Percentiles rank a stretch among this genome's conserved stretches.
Conservation (phyloP, 2,888 invertebrate genomes). For the Liodrosophila aerea region DNA sequence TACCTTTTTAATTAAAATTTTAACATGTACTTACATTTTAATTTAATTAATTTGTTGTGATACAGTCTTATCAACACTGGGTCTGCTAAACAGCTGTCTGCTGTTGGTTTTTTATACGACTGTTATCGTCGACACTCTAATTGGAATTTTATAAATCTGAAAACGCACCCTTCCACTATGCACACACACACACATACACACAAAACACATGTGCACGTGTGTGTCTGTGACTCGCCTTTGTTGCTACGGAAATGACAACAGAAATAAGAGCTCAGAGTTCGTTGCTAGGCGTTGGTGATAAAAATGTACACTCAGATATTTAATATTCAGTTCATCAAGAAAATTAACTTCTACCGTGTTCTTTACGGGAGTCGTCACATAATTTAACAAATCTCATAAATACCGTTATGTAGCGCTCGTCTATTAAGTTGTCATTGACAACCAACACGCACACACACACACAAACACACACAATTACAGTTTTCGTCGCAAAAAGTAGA, state of each 20-base stretch:
- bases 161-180: slow-evolving; percentile 2
- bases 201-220: background rate
- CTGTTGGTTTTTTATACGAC: too few relatives aligned
- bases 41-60: slow-evolving; percentile 2
- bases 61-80: background rate
- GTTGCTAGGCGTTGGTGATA: slow-evolving; percentile 43
- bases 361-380: slow-evolving; percentile 30
- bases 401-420: slow-evolving; percentile 40
- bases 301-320: slow-evolving; percentile 15
- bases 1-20: slow-evolving; percentile 25
- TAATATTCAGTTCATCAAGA: slow-evolving; percentile 5
- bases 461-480: slow-evolving; percentile 13
- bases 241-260: slow-evolving; percentile 38
- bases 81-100: too few relatives aligned
- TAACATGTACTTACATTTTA: slow-evolving; percentile 61
- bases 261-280: slow-evolving; percentile 26
- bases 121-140: slow-evolving; percentile 14
- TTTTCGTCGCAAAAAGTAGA: slow-evolving; percentile 48
- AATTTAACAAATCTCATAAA: slow-evolving; percentile 41
- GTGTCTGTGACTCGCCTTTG: slow-evolving; percentile 21
- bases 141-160: slow-evolving; percentile 26
- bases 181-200: background rate
- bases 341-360: slow-evolving; percentile 40
- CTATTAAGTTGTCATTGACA: slow-evolving; percentile 52
- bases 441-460: slow-evolving; percentile 25